A percentile compares a stretch with the other conserved stretches of the same genome.
phyloP scores from a whole-genome alignment of 2,797 vertebrate species.

The Phataginus tricuspis region DNA sequence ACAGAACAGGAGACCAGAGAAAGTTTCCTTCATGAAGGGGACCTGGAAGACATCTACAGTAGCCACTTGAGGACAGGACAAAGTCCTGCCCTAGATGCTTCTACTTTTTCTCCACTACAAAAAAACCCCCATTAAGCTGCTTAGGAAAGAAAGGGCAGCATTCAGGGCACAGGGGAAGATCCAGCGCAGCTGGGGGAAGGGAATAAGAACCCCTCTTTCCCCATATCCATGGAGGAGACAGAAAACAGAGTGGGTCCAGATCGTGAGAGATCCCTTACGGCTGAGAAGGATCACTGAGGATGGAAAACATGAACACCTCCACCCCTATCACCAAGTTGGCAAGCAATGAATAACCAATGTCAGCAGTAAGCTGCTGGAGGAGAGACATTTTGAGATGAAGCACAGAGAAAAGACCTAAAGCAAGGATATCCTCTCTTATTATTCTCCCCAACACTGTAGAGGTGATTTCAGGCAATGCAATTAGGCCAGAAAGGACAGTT shows the following conservation, averaged over 20 bases:
- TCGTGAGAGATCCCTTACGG: background rate
- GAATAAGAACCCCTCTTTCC: background rate
- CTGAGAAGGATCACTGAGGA: background rate
- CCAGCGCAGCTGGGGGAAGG: background rate
- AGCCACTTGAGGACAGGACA: background rate
- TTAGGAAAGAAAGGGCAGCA: constrained; percentile 5
- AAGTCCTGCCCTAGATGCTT: background rate
- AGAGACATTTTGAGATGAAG: background rate
- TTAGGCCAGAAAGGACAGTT: background rate
- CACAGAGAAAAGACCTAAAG: background rate
- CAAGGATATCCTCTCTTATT: background rate
- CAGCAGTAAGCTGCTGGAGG: background rate
- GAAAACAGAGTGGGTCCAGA: background rate
- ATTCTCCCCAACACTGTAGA: background rate
- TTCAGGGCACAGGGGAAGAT: background rate
- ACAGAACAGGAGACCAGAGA: background rate
- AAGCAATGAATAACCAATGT: background rate
- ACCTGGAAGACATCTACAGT: background rate
- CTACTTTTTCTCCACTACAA: background rate
- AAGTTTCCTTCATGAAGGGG: background rate
- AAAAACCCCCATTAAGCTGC: background rate
- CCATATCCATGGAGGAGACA: background rate
- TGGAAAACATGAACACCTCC: background rate
- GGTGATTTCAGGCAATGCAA: background rate
- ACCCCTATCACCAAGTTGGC: background rate